Evolutionary conservation across 2,797 vertebrate genomes (phyloP).

Genomic region (Coregonus ussuriensis): DNA sequence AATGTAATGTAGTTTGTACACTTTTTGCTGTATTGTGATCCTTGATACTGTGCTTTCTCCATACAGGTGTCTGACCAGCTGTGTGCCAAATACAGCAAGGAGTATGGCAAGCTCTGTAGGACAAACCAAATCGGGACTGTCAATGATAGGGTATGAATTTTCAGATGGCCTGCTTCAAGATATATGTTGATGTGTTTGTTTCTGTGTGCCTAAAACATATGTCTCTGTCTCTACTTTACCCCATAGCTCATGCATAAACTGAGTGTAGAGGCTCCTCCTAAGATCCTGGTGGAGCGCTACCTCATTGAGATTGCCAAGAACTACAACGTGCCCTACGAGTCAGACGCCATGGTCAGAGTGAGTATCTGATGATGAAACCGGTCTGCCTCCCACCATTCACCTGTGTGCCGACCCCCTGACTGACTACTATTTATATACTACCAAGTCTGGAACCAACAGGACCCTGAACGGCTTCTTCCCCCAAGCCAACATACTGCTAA

Average conservation of each 20-base stretch:
- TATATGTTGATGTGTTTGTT: too few species aligned
- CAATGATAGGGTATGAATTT: slow-evolving; percentile 86
- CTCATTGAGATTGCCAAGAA: slow-evolving; percentile 99
- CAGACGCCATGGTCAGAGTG: slow-evolving; percentile 95
- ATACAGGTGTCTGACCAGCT: slow-evolving; percentile 94
- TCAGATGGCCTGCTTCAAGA: not conserved
- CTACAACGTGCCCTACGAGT: slow-evolving; percentile 95
- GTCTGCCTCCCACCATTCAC: not conserved
- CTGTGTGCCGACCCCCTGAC: too few species aligned
- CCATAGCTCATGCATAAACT: slow-evolving; percentile 94
- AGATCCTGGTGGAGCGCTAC: slow-evolving; percentile 96
- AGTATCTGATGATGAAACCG: slow-evolving; percentile 51
- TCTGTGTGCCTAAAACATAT: too few species aligned
- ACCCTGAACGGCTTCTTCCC: too few species aligned
- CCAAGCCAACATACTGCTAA: too few species aligned
- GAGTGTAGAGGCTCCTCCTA: slow-evolving; percentile 94
- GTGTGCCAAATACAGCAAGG: slow-evolving; percentile 98
- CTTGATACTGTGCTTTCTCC: slow-evolving; percentile 1
- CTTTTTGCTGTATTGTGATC: not conserved
- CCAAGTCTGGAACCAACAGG: not conserved
- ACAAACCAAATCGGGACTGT: slow-evolving; percentile 98
- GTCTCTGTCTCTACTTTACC: slow-evolving; percentile 15
- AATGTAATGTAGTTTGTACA: not conserved
- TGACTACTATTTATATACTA: not conserved
- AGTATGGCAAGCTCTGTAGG: slow-evolving; percentile 96